Evolutionary conservation across 2,888 invertebrate genomes (phyloP).

Genomic region (Clusia tigrina): DNA sequence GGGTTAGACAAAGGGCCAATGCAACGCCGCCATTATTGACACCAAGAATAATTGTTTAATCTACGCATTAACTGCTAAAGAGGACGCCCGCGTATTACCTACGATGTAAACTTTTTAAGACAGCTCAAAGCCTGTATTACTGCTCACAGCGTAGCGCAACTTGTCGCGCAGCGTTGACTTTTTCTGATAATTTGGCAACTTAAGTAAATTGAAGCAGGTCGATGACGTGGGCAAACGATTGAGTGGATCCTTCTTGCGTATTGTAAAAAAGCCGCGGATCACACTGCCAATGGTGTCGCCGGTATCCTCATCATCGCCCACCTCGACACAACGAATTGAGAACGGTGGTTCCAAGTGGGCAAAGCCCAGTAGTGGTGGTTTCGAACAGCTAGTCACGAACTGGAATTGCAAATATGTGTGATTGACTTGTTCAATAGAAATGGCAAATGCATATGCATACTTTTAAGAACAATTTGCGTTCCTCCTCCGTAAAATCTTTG

Average conservation of each 20-base stretch:
- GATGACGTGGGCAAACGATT: constrained; percentile 98
- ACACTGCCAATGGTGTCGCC: constrained; percentile 85
- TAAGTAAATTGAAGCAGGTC: constrained; percentile 97
- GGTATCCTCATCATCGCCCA: constrained; percentile 95
- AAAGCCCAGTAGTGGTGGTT: constrained; percentile 95
- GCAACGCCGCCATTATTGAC: no score
- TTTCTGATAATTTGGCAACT: constrained; percentile 97
- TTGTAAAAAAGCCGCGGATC: constrained; percentile 96
- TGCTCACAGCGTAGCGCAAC: constrained; percentile 94
- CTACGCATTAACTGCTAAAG: not conserved
- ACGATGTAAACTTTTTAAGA: constrained; percentile 70
- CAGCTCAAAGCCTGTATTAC: constrained; percentile 99
- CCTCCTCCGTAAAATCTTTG: constrained; percentile 91
- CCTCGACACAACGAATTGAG: constrained; percentile 98
- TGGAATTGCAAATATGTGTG: constrained; percentile 50
- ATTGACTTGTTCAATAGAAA: not conserved
- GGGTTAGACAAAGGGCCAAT: no score
- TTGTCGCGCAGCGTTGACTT: constrained; percentile 95
- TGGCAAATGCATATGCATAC: no score
- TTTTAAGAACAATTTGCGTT: constrained; percentile 93
- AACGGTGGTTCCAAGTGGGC: constrained; percentile 97
- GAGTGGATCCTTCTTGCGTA: constrained; percentile 91
- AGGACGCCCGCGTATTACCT: no score
- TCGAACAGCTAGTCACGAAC: constrained; percentile 96
- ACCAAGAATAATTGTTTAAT: not conserved